phyloP scores from a whole-genome alignment of 1,140 invertebrate genomes.

The Hetaerina americana region DNA sequence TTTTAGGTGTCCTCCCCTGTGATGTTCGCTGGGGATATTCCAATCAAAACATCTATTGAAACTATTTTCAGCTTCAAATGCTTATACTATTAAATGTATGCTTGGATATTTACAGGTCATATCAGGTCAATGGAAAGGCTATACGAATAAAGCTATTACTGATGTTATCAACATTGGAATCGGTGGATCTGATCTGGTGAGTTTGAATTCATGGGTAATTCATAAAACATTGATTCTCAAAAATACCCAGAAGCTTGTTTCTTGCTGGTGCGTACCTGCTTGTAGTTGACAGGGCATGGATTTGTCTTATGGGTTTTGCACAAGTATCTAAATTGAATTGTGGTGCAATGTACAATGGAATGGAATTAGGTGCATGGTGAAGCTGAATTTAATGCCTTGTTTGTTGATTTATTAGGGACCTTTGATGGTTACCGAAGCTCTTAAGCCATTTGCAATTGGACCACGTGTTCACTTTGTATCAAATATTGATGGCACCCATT shows the following conservation, averaged over 20 bases:
- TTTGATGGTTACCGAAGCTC: constrained; percentile 95
- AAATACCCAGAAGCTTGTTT: too few species aligned
- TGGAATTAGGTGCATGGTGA: neutral
- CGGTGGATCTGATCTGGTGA: constrained; percentile 91
- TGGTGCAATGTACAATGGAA: too few species aligned
- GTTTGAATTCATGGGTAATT: too few species aligned
- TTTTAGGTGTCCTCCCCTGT: too few species aligned
- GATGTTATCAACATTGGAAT: constrained; percentile 99
- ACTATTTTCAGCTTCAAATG: constrained; percentile 2
- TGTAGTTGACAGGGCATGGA: too few species aligned
- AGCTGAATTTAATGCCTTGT: neutral
- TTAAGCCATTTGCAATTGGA: constrained; percentile 81
- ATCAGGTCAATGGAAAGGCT: constrained; percentile 66
- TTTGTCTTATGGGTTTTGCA: too few species aligned
- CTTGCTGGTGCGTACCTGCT: too few species aligned
- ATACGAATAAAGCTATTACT: constrained; percentile 87
- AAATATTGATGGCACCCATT: constrained; percentile 97
- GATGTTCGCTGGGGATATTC: too few species aligned
- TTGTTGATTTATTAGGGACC: constrained; percentile 53
- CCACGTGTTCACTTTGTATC: constrained; percentile 94
- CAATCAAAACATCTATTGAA: constrained; percentile 13
- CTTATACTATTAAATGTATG: neutral
- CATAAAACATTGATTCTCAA: too few species aligned
- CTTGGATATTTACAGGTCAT: constrained; percentile 36
- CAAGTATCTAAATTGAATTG: too few species aligned